A percentile compares a stretch with the other conserved stretches of the same genome.
These are phyloP conservation scores for Cephalopterus ornatus DNA, from an alignment of 2,113 vertebrate species.

Conservation along the genomic window DNA sequence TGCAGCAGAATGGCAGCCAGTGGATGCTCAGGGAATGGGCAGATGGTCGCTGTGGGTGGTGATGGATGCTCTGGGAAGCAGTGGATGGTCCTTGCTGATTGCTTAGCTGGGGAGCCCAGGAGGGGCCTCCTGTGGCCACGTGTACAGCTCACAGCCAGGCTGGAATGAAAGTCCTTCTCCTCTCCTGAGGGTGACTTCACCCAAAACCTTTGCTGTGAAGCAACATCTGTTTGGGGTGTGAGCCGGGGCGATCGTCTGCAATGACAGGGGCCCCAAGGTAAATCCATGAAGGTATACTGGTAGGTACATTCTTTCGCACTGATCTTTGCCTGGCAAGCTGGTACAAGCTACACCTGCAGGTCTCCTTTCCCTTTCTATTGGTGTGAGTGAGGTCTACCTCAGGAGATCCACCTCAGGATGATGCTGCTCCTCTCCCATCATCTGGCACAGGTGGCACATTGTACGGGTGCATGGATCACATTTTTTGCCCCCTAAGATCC, in stretches of 20 bases:
- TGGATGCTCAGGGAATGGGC: background rate
- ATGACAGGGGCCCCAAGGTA: background rate
- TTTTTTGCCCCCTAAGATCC: background rate
- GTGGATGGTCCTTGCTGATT: background rate
- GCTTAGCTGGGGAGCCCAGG: background rate
- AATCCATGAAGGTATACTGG: background rate
- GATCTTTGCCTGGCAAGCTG: slow-evolving; percentile 35
- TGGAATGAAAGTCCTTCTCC: background rate
- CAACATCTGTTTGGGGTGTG: background rate
- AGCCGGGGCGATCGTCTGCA: accelerated
- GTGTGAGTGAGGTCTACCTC: background rate
- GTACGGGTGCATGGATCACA: background rate
- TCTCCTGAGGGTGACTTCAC: background rate
- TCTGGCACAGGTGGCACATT: background rate
- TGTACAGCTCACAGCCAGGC: background rate
- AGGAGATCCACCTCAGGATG: background rate
- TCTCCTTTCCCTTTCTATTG: background rate
- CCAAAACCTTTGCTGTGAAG: background rate
- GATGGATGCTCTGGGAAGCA: background rate
- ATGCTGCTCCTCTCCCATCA: background rate
- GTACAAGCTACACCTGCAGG: slow-evolving; percentile 16
- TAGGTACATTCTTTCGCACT: background rate
- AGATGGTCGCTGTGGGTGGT: background rate
- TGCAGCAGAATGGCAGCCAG: accelerated
- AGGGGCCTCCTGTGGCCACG: background rate